Conservation (phyloP, 1,140 invertebrate genomes). For the Leptopilina clavipes region DNA sequence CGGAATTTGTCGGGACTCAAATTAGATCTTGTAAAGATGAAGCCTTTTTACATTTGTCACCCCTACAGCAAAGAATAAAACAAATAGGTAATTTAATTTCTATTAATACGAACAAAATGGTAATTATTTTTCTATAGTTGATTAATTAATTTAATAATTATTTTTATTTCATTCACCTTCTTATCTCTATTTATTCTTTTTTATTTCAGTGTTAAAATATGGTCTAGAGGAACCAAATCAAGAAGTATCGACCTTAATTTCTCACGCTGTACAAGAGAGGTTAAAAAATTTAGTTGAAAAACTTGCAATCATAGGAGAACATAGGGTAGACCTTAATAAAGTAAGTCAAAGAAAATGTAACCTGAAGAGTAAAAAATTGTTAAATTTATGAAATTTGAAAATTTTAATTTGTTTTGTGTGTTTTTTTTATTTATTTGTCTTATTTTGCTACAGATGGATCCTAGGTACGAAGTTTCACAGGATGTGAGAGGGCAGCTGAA, state of each 20-base stretch:
- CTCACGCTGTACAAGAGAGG: constrained; percentile 96
- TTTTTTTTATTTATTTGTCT: not conserved
- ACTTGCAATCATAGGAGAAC: constrained; percentile 94
- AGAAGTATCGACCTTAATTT: constrained; percentile 93
- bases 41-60: constrained; percentile 86
- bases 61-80: constrained; percentile 87
- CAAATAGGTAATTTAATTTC: constrained; percentile 78
- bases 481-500: constrained; percentile 95
- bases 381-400: too few species aligned
- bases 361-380: too few species aligned
- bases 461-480: constrained; percentile 90
- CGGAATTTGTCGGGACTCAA: constrained; percentile 96
- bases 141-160: constrained; percentile 37
- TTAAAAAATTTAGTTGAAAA: constrained; percentile 95
- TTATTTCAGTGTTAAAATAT: constrained; percentile 80
- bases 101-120: not conserved
- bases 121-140: too few species aligned
- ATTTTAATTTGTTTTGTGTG: not conserved
- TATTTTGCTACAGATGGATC: constrained; percentile 81
- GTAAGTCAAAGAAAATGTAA: too few species aligned
- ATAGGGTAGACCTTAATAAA: constrained; percentile 93
- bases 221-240: constrained; percentile 90
- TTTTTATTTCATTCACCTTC: constrained; percentile 35
- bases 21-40: constrained; percentile 97
- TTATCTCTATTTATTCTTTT: not conserved